phyloP scores from a whole-genome alignment of 1,140 invertebrate species.

The Heliconius melpomene region DNA sequence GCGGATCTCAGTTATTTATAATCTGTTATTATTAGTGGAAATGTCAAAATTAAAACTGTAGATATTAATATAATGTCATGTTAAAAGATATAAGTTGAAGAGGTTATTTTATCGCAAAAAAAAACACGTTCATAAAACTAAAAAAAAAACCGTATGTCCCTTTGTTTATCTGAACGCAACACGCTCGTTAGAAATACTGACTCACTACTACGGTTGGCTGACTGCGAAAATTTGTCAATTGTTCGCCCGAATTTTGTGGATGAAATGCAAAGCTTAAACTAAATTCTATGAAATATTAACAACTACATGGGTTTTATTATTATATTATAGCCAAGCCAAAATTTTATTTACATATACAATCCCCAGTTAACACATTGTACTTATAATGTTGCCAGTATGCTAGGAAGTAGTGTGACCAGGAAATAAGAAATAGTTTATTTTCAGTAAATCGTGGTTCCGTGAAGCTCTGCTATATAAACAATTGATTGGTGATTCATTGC shows the following conservation, averaged over 20 bases:
- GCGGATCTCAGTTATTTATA: too few species aligned
- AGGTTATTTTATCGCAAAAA: background rate
- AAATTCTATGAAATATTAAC: background rate
- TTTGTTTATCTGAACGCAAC: constrained; percentile 27
- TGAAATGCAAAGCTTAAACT: background rate
- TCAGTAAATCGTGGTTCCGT: constrained; percentile 55
- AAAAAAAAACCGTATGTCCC: constrained; percentile 5
- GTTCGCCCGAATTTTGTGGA: constrained; percentile 3
- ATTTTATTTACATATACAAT: background rate
- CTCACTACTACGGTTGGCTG: constrained; percentile 65
- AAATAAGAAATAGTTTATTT: constrained; percentile 60
- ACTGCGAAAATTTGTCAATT: constrained; percentile 60
- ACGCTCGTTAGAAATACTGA: constrained; percentile 42
- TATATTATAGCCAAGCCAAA: background rate
- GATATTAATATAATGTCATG: too few species aligned
- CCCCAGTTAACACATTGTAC: constrained; percentile 20
- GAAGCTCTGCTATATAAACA: constrained; percentile 60
- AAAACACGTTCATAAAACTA: constrained; percentile 1
- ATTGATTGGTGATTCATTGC: constrained; percentile 50
- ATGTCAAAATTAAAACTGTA: too few species aligned
- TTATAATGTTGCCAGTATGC: constrained; percentile 33
- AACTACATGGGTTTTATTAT: background rate
- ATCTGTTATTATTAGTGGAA: too few species aligned
- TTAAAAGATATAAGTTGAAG: background rate
- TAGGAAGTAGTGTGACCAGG: constrained; percentile 43